Percentiles rank a stretch among this genome's conserved stretches.
Evolutionary conservation across 2,113 vertebrate species (phyloP).

Genomic region (Buteo buteo): DNA sequence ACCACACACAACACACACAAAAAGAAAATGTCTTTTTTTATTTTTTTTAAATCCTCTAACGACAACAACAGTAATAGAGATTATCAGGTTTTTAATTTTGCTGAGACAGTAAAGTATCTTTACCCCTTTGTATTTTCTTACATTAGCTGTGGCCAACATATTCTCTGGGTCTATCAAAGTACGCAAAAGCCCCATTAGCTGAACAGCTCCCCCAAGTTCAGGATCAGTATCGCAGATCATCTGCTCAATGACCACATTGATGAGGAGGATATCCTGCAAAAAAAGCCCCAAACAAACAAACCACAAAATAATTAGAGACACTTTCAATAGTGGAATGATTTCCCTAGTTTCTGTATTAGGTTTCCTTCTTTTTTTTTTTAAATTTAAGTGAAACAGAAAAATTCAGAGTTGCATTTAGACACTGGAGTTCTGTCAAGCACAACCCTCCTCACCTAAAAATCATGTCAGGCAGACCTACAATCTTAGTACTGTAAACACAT

Average conservation of each 20-base stretch:
- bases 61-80: background rate
- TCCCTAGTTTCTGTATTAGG: background rate
- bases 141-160: conserved; percentile 96
- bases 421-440: background rate
- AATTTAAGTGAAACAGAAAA: background rate
- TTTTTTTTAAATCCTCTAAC: background rate
- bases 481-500: background rate
- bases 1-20: background rate
- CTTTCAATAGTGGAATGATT: background rate
- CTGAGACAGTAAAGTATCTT: conserved; percentile 28
- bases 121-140: conserved; percentile 71
- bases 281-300: background rate
- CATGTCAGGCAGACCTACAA: background rate
- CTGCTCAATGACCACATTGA: conserved; percentile 99
- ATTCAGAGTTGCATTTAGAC: background rate
- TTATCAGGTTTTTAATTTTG: background rate
- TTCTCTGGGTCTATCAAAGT: conserved; percentile 98
- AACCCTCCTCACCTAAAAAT: background rate
- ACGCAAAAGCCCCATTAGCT: conserved; percentile 95
- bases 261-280: conserved; percentile 92
- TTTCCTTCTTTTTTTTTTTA: background rate
- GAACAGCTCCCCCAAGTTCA: conserved; percentile 94
- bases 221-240: conserved; percentile 99
- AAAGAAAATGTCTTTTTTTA: background rate
- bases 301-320: background rate